A percentile compares a stretch with the other conserved stretches of the same genome.
phyloP scores from a whole-genome alignment of 2,113 vertebrate genomes.

The Lipotes vexillifer region DNA sequence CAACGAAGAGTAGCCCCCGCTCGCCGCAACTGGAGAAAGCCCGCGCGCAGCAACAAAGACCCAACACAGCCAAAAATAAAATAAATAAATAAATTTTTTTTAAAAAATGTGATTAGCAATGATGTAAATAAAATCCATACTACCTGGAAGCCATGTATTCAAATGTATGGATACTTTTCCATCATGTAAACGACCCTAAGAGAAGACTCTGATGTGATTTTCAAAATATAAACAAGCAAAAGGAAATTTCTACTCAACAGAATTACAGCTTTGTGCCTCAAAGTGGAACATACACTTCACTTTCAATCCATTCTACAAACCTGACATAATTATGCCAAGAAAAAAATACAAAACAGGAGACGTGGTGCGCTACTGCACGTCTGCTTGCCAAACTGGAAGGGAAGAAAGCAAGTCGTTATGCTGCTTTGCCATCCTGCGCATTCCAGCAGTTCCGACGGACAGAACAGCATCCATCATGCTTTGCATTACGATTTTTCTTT shows the following conservation, averaged over 20 bases:
- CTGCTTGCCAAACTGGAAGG: slow-evolving; percentile 68
- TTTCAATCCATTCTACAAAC: slow-evolving; percentile 47
- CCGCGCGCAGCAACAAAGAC: too few relatives aligned
- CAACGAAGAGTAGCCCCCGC: too few relatives aligned
- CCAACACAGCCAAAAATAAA: too few relatives aligned
- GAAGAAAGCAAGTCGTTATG: slow-evolving; percentile 52
- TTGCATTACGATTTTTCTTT: slow-evolving; percentile 76
- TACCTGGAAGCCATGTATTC: background rate
- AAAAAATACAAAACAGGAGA: slow-evolving; percentile 4
- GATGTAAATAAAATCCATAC: slow-evolving; percentile 18
- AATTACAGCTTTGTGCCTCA: slow-evolving; percentile 10
- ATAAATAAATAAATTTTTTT: too few relatives aligned
- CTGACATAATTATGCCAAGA: background rate
- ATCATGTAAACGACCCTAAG: background rate
- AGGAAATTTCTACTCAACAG: background rate
- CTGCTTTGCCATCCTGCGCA: slow-evolving; percentile 38
- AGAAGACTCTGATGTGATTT: background rate
- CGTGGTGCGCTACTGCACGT: background rate
- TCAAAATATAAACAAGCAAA: slow-evolving; percentile 9
- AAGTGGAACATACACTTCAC: background rate
- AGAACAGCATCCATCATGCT: slow-evolving; percentile 73
- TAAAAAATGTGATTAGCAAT: slow-evolving; percentile 28
- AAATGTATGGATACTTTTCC: background rate
- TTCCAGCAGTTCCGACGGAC: slow-evolving; percentile 57
- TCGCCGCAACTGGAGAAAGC: too few relatives aligned